Base-by-base conservation (phyloP, 2,113 vertebrate species). In the Clarias macrocephalus region DNA sequence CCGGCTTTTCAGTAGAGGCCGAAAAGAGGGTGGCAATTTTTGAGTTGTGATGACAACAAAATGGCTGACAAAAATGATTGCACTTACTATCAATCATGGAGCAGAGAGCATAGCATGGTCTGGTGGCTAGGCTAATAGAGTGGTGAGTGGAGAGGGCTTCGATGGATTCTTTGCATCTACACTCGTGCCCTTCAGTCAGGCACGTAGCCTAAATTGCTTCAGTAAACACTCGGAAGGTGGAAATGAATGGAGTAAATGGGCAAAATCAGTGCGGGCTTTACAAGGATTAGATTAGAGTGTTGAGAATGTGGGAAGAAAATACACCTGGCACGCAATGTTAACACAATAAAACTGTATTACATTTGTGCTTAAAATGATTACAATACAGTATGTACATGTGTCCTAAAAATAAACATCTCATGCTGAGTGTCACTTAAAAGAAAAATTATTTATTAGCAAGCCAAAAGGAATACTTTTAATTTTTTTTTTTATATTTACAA, bases 271-370 rank as follows among this genome's bases (percentile, higher is more conserved):
- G 33, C 57, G 59, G 65, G 30, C 18, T 52, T 86, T 42, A 30
- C 19, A 80, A 48, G 65, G 54, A 79, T 11, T 95, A 95, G 95
- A 95, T 95, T 93, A 95, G 95, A 94, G 95, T 95, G 70, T 94
- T 95, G 95, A 95, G 95, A 93, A 94, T 95, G 94, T 94, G 91
- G 42, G 86, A 88, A 89, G 62, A 86, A 95, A 95, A 94, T 89
- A 88, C 89, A 85, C 83, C 89, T 88, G 84, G 57, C 94, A 96
- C 95, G 94, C 95, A 93, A 94, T 92, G 90, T 95, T 96, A 97
- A 99, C 97, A 98, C 98, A 98, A 97, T 98, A 98, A 98, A 99
- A 98, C 96, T 99, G 97, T 99, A 99, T 99, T 97, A 97, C 97
- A 97, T 98, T 99, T 99, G 97, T 98, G 97, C 96, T 97, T 98